Percentiles rank a stretch among this genome's conserved stretches.
Conservation (phyloP, 2,797 vertebrate genomes). For the Spondyliosoma cantharus region DNA sequence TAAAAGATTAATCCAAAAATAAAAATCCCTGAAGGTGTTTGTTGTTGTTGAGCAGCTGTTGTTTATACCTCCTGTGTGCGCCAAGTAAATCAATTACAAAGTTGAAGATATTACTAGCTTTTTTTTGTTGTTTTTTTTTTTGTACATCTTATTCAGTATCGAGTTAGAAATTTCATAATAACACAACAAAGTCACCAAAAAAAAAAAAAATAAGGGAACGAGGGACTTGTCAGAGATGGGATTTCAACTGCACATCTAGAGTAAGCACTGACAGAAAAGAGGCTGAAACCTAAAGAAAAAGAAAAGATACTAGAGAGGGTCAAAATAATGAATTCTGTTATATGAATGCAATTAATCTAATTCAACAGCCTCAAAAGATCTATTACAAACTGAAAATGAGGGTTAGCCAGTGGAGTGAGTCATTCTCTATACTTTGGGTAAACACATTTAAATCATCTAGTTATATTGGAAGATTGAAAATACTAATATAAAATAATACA, state of each 20-base stretch:
- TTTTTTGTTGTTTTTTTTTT: too few species aligned
- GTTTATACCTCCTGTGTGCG: background rate
- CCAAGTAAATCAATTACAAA: background rate
- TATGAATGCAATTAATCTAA: background rate
- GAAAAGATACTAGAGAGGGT: too few species aligned
- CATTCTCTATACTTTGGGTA: background rate
- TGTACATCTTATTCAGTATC: background rate
- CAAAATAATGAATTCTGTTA: background rate
- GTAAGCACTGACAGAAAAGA: background rate
- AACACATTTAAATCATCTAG: background rate
- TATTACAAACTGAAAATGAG: background rate
- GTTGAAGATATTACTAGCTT: background rate
- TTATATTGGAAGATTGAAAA: background rate
- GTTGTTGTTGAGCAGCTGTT: background rate
- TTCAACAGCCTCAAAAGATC: background rate
- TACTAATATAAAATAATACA: background rate
- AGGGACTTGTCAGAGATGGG: constrained; percentile 2
- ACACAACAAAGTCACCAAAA: too few species aligned
- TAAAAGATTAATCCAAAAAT: background rate
- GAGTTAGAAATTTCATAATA: background rate
- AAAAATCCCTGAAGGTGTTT: background rate
- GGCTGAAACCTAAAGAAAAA: background rate
- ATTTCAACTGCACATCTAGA: background rate
- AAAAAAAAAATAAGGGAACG: background rate
- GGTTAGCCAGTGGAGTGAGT: background rate